Conservation (phyloP, 2,113 vertebrate genomes). For the Dasyornis broadbenti region DNA sequence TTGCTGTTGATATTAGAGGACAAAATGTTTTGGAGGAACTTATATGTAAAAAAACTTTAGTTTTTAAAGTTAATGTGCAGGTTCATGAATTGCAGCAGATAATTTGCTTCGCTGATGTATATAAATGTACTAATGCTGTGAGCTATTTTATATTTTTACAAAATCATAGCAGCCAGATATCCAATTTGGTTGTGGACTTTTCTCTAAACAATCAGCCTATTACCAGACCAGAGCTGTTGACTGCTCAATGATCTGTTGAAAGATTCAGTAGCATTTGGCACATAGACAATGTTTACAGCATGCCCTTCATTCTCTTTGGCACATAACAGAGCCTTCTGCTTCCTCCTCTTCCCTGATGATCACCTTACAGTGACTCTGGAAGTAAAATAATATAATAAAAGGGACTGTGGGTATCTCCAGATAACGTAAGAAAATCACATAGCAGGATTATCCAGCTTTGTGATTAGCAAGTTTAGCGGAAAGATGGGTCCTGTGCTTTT, state of each 20-base stretch:
- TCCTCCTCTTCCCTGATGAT: neutral
- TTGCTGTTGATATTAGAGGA: neutral
- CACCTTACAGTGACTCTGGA: neutral
- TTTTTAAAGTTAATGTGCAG: neutral
- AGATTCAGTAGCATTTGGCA: neutral
- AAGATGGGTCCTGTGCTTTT: neutral
- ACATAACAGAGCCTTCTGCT: neutral
- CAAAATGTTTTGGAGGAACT: constrained; percentile 16
- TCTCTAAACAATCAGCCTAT: neutral
- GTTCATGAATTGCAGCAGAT: neutral
- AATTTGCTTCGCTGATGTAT: neutral
- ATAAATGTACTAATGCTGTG: neutral
- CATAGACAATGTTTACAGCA: neutral
- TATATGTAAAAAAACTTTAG: neutral
- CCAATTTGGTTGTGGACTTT: neutral
- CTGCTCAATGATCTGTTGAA: constrained; percentile 22
- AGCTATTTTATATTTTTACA: neutral
- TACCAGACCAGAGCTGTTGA: neutral
- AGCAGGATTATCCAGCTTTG: neutral
- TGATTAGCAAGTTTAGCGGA: neutral
- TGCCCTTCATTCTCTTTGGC: constrained; percentile 14
- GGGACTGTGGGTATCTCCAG: neutral
- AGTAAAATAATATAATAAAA: neutral
- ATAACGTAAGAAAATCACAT: neutral
- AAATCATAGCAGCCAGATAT: neutral